Evolutionary conservation across 2,888 invertebrate species (phyloP).

Genomic region (Rhaphigaster nebulosa): DNA sequence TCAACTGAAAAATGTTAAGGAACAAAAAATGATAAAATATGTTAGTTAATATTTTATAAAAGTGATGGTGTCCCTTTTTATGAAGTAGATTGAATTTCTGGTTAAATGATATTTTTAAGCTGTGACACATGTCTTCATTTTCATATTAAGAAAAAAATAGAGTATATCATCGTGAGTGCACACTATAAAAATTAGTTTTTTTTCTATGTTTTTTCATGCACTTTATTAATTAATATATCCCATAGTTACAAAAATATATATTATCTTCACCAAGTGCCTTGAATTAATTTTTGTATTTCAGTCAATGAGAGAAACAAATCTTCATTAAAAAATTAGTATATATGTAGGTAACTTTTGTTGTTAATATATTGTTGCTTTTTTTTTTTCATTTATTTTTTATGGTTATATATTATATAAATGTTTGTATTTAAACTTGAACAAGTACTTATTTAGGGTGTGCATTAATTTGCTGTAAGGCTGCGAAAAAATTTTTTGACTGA

Average conservation of each 20-base stretch:
- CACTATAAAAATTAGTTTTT: slow-evolving; percentile 28
- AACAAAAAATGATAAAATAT: slow-evolving; percentile 15
- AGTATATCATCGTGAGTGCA: slow-evolving; percentile 7
- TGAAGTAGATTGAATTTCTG: slow-evolving; percentile 41
- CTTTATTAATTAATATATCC: slow-evolving; percentile 39
- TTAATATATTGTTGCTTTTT: slow-evolving; percentile 31
- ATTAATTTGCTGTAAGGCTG: slow-evolving; percentile 50
- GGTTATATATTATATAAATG: slow-evolving; percentile 15
- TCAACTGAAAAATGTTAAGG: slow-evolving; percentile 9
- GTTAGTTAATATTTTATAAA: background rate
- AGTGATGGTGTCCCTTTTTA: slow-evolving; percentile 46
- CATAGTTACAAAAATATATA: slow-evolving; percentile 17
- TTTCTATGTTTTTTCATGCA: slow-evolving; percentile 38
- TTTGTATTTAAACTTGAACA: slow-evolving; percentile 13
- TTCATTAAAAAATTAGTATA: slow-evolving; percentile 10
- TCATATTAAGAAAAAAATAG: slow-evolving; percentile 35
- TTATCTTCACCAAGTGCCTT: slow-evolving; percentile 57
- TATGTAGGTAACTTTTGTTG: slow-evolving; percentile 45
- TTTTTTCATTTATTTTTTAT: slow-evolving; percentile 13
- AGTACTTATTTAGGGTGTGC: slow-evolving; percentile 52
- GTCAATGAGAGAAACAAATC: slow-evolving; percentile 44
- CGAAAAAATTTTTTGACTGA: slow-evolving; percentile 47
- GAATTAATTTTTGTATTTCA: slow-evolving; percentile 53
- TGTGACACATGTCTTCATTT: slow-evolving; percentile 47
- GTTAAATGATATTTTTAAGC: slow-evolving; percentile 50